phyloP scores from a whole-genome alignment of 2,888 invertebrate species.

The Coleophora flavipennella region DNA sequence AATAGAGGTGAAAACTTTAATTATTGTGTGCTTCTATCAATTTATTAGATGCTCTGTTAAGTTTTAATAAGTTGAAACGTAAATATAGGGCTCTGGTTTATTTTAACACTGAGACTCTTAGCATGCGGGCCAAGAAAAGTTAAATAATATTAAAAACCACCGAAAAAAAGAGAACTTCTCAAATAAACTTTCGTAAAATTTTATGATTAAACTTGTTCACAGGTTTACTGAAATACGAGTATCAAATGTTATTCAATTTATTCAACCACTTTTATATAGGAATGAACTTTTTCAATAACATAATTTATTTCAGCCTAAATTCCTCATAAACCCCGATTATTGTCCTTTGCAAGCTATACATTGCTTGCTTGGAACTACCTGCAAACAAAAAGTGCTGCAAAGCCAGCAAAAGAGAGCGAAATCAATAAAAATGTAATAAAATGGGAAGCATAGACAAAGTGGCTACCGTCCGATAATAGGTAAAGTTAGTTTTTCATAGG shows the following conservation, averaged over 20 bases:
- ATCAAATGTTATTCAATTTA: conserved; percentile 16
- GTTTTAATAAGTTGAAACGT: conserved; percentile 4
- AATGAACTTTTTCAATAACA: conserved; percentile 20
- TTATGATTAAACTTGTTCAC: no score
- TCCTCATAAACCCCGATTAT: neutral
- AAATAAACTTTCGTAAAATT: no score
- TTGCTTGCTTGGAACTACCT: conserved; percentile 2
- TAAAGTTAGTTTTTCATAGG: conserved; percentile 44
- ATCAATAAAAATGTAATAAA: conserved; percentile 8
- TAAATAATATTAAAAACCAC: no score
- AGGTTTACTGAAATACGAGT: no score
- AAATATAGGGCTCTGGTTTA: neutral
- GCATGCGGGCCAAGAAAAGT: no score
- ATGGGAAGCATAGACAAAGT: conserved; percentile 19
- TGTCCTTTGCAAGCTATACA: conserved; percentile 3
- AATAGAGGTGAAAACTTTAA: neutral
- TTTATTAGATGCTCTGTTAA: conserved; percentile 3
- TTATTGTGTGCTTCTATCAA: conserved; percentile 8
- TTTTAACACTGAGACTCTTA: no score
- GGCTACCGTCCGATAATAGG: conserved; percentile 32
- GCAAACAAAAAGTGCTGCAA: conserved; percentile 3
- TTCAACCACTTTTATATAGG: conserved; percentile 17
- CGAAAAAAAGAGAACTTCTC: no score
- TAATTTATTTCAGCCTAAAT: conserved; percentile 8
- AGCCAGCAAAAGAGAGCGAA: conserved; percentile 13